Evolutionary conservation across 30 jellyfish, hydroid and myxozoan species (phyloP), one percentile per base, ranked within the genome.

Genomic region (Aurelia aurita complex sp. Pacific): DNA sequence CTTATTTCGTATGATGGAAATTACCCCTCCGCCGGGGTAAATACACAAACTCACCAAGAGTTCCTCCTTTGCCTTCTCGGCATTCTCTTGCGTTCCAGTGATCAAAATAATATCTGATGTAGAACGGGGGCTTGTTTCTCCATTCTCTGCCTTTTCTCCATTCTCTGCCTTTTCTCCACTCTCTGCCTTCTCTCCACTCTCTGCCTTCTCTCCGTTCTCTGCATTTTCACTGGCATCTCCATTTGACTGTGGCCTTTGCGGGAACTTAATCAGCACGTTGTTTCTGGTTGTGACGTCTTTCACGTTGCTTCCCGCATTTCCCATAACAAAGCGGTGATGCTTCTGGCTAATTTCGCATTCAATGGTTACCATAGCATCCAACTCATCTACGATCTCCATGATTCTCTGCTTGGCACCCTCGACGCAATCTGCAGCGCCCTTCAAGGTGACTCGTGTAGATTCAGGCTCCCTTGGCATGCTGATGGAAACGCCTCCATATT

Each of bases 351-450:
- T 88, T 33, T 83, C 94, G 65, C 98, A 94, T 73, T 94, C 91
- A 54, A 88, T 79, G 7, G 96, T 82, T 59, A 88, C 88, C 91
- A 94, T 76, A 4, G 97, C 73, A 40, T 88, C 98, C 55, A 88
- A 73, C 11, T 88, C 98, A 17, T 67, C 77, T 7, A 74, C 97
- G 19, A 89, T 88, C 52, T 88, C 94, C 8, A 34, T 78, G 62
- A 94, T 75, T 57, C 92, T 85, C 80, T 87, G 86, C 74, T 88
- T 94, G 72, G 98, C 98, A n/a, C 97, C 96, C 71, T 94, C 97
- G 4, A 94, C 97, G 61, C 97, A 94, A n/a, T 94, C 98, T 23
- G 91, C 83, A n/a, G 98, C 97, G 18, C 98, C 98, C 66, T 88
- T 94, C 90, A 94, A 67, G 13, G 95, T 76, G 69, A 94, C 97